phyloP scores from a whole-genome alignment of 2,888 invertebrate genomes.

The Agrilus biguttatus region DNA sequence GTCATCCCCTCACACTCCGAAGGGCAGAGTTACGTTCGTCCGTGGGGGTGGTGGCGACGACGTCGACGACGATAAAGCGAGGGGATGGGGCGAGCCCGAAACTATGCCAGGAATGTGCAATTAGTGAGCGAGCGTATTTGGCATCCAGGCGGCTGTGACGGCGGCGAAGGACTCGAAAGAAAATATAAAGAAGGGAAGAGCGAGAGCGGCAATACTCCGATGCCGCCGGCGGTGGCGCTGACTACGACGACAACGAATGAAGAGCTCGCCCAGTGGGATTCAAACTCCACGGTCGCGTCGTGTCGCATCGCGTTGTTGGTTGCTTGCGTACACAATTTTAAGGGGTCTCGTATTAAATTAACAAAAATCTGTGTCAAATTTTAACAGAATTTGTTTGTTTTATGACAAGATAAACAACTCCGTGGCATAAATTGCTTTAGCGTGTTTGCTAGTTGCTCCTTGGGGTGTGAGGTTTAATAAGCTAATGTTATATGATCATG shows the following conservation, averaged over 20 bases:
- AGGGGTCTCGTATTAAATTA: too few species aligned
- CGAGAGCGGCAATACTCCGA: conserved; percentile 12
- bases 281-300: not conserved
- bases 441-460: too few species aligned
- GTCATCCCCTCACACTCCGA: not conserved
- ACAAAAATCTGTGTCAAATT: too few species aligned
- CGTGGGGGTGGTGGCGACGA: conserved; percentile 1
- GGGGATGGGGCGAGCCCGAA: conserved; percentile 57
- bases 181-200: conserved; percentile 54
- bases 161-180: conserved; percentile 36
- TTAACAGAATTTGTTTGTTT: too few species aligned
- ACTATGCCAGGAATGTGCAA: conserved; percentile 96
- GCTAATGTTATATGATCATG: too few species aligned
- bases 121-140: conserved; percentile 71
- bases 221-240: conserved; percentile 10
- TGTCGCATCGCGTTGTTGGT: too few species aligned
- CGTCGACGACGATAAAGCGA: conserved; percentile 11
- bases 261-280: conserved; percentile 20
- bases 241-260: conserved; percentile 18
- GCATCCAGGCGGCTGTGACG: conserved; percentile 35
- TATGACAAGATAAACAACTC: too few species aligned
- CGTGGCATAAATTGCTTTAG: too few species aligned
- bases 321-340: too few species aligned
- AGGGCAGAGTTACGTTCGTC: not conserved
- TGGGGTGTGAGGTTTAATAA: too few species aligned